Base-by-base conservation (phyloP, 1,140 invertebrate genomes). In the Drosophila lini region DNA sequence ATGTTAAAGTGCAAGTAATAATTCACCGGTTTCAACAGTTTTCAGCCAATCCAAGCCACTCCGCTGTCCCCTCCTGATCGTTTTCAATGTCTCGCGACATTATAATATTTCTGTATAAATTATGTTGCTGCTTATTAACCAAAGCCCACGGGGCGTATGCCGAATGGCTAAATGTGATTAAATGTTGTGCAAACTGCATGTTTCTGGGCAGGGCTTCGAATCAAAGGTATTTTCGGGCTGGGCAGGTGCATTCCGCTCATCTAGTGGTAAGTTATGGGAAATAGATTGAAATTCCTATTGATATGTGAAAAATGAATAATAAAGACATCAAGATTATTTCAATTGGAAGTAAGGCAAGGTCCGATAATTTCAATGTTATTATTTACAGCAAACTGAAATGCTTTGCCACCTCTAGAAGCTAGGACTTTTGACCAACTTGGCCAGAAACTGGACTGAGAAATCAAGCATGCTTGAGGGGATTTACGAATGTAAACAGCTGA, bases 1-100 rank as follows among this genome's bases (percentile, higher is more conserved):
- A 89, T 75, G 84, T 70, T 89, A 89, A 89, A 89, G 84, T 89
- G 84, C 84, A 89, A 90, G 84, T 89, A 89, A 89, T 89, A 89
- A 90, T 79, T 89, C 84, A 89, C 70, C 50, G 81, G 75, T 88
- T 89, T 89, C 80, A 84, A 89, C 83, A 89, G 80, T 78, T 78
- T 84, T 75, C 84, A 41, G 61, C 34, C 50, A 53, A 53, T 53
- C 61, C 47, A 48, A 57, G 44, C 44, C 25, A 52, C 56, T 55
- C 22, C 19, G 22, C 76, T 34, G n/a, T 55, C 5, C 19, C 52
- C 58, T n/a, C n/a, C 10, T 38, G 47, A 42, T 52, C 47, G 81
- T 73, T 85, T 84, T 85, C 82, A 85, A 86, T 86, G 82, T 67
- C 80, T 89, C 64, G 71, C 79, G 83, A 88, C 83, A 88, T 84